These are phyloP conservation scores for Datnioides undecimradiatus DNA, from an alignment of 2,113 vertebrate species.

Conservation along the genomic window DNA sequence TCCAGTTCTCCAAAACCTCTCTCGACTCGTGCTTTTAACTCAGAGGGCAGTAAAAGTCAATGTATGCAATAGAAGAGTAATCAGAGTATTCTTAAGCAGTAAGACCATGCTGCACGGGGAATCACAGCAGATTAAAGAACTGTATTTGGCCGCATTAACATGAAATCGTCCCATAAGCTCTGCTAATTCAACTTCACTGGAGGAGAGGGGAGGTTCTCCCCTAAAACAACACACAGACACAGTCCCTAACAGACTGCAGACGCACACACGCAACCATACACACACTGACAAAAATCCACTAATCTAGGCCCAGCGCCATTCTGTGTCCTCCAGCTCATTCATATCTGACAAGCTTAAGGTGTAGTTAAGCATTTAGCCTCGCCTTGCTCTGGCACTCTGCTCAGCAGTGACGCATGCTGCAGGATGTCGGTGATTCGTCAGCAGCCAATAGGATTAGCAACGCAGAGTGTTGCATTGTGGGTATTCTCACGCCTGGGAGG, in stretches of 20 bases:
- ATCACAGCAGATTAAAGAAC: constrained; percentile 79
- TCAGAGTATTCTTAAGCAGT: constrained; percentile 73
- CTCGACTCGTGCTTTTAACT: constrained; percentile 21
- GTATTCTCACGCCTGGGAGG: constrained; percentile 59
- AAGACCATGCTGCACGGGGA: constrained; percentile 69
- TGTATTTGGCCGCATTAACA: constrained; percentile 78
- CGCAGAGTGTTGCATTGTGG: constrained; percentile 68
- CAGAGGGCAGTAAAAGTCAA: constrained; percentile 64
- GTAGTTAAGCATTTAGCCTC: constrained; percentile 68
- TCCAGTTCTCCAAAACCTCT: constrained; percentile 11
- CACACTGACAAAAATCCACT: constrained; percentile 30
- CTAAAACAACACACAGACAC: constrained; percentile 20
- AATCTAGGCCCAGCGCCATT: constrained; percentile 40
- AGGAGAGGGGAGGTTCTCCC: constrained; percentile 42
- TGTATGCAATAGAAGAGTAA: constrained; percentile 59
- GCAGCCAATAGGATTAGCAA: constrained; percentile 74
- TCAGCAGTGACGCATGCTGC: constrained; percentile 69
- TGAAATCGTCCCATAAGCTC: constrained; percentile 76
- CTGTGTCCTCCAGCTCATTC: constrained; percentile 67
- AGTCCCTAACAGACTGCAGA: constrained; percentile 25
- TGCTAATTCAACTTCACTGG: constrained; percentile 74
- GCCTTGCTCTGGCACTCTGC: constrained; percentile 46
- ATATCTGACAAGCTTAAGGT: constrained; percentile 70
- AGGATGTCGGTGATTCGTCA: constrained; percentile 63
- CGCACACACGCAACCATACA: constrained; percentile 12